Evolutionary conservation across 1,140 invertebrate species (phyloP).

Genomic region (Cyphomyrmex costatus): DNA sequence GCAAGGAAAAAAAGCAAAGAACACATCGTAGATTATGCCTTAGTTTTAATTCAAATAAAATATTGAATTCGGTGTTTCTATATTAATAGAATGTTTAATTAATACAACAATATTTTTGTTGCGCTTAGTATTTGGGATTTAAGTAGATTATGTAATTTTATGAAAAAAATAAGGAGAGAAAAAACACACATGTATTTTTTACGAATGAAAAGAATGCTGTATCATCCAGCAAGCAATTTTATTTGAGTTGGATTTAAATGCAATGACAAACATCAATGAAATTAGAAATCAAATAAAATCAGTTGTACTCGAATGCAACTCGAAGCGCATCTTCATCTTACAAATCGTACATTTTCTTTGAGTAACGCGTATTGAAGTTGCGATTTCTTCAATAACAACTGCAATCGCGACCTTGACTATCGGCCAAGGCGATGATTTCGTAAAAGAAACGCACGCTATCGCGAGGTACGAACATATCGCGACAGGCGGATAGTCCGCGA

Average conservation of each 20-base stretch:
- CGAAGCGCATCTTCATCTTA: not conserved
- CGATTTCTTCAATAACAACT: constrained; percentile 8
- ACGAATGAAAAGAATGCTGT: not conserved
- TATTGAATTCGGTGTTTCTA: not conserved
- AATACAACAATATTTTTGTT: not conserved
- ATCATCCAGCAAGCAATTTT: not conserved
- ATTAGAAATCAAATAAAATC: not conserved
- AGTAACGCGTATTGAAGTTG: constrained; percentile 4
- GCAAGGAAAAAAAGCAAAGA: too few species aligned
- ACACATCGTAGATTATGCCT: too few species aligned
- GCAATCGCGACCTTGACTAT: constrained; percentile 43
- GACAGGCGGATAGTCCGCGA: constrained; percentile 18
- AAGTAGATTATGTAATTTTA: not conserved
- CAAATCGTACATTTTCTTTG: not conserved
- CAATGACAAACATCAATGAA: not conserved
- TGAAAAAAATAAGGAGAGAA: not conserved
- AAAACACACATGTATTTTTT: not conserved
- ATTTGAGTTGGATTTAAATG: constrained; percentile 3
- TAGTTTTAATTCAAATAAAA: not conserved
- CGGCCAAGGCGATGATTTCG: constrained; percentile 45
- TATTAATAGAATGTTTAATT: not conserved
- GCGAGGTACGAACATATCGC: not conserved
- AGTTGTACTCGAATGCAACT: not conserved
- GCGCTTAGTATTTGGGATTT: not conserved
- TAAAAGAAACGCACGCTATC: not conserved